Evolutionary conservation across 2,113 vertebrate genomes (phyloP).

Genomic region (Grammomys surdaster): DNA sequence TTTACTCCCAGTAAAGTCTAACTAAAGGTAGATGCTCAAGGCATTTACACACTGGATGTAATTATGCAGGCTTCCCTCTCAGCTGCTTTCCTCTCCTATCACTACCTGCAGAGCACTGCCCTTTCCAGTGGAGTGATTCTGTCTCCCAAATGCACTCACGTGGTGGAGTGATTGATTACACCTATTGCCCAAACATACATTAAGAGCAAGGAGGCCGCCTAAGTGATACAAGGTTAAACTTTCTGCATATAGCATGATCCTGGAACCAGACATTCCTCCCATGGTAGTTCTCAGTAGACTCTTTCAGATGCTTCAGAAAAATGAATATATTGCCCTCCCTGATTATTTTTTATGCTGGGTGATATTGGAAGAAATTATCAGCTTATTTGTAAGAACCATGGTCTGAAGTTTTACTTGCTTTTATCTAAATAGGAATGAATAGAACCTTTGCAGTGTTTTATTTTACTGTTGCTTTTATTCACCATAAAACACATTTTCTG

Average conservation of each 20-base stretch:
- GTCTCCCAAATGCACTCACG: not conserved
- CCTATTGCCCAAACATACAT: not conserved
- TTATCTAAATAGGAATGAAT: conserved; percentile 8
- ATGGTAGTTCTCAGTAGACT: not conserved
- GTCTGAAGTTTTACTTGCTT: conserved; percentile 3
- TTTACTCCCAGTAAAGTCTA: not conserved
- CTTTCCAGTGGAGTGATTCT: not conserved
- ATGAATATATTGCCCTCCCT: not conserved
- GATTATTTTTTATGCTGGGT: not conserved
- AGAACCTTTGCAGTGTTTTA: not conserved
- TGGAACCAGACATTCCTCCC: not conserved
- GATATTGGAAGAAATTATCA: not conserved
- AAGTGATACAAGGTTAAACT: not conserved
- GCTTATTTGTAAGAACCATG: not conserved
- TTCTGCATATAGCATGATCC: not conserved
- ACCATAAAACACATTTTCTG: conserved; percentile 1
- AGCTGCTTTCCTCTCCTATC: not conserved
- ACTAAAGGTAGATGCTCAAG: not conserved
- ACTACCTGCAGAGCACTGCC: not conserved
- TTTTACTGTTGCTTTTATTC: conserved; percentile 40
- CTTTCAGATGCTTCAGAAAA: not conserved
- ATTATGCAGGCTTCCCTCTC: not conserved
- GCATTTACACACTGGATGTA: not conserved
- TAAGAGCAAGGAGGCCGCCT: not conserved
- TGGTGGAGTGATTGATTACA: not conserved